Conservation (phyloP, 2,113 vertebrate species). For the Anarrhichthys ocellatus region DNA sequence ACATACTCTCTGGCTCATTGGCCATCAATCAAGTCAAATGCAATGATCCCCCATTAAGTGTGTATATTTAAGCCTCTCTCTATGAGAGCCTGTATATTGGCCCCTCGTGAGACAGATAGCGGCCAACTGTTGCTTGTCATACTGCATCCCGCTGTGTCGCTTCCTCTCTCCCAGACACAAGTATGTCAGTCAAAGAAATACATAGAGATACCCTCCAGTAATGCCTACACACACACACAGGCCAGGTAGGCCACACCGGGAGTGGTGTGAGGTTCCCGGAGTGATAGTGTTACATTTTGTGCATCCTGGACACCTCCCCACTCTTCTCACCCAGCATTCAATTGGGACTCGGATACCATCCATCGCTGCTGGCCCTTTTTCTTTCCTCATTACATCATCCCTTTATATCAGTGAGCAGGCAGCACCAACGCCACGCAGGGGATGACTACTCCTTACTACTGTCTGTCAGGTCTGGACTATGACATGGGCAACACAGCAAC, state of each 20-base stretch:
- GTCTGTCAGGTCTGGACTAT: conserved; percentile 2
- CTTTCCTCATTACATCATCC: conserved; percentile 61
- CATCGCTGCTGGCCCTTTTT: conserved; percentile 14
- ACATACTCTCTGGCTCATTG: conserved; percentile 31
- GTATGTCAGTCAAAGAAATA: conserved; percentile 31
- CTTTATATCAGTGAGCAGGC: conserved; percentile 19
- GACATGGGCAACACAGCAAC: background rate
- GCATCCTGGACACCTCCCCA: conserved; percentile 65
- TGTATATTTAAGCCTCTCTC: conserved; percentile 44
- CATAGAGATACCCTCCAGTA: background rate
- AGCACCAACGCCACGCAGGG: background rate
- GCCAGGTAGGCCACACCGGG: conserved; percentile 61
- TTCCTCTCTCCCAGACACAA: conserved; percentile 45
- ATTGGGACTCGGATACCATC: conserved; percentile 53
- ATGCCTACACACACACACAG: conserved; percentile 18
- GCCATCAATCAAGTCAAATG: conserved; percentile 61
- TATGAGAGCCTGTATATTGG: conserved; percentile 50
- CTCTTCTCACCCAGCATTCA: conserved; percentile 51
- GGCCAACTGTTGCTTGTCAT: conserved; percentile 66
- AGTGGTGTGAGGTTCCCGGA: conserved; percentile 65
- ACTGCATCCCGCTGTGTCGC: conserved; percentile 30
- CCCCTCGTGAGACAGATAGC: conserved; percentile 26
- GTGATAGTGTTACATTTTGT: conserved; percentile 78
- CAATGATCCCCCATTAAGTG: conserved; percentile 30
- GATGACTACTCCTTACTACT: background rate